phyloP scores from a whole-genome alignment of 37 sponge, comb jelly and placozoan genomes.

The Theonella swinhoei region DNA sequence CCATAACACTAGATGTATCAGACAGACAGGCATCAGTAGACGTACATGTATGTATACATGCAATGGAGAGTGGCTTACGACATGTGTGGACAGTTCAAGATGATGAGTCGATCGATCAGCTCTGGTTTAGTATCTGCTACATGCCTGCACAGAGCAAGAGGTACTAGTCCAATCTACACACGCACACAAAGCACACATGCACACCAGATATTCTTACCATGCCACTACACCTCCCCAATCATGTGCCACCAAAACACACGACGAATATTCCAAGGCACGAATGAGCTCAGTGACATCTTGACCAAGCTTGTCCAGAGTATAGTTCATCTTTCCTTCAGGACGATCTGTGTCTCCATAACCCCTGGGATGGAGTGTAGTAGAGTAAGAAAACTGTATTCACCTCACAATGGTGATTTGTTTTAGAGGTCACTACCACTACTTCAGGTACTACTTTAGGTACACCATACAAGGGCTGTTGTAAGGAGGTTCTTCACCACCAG shows the following conservation, averaged over 20 bases:
- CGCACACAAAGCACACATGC: not conserved
- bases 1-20: no score
- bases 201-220: conserved; percentile 41
- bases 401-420: not conserved
- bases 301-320: conserved; percentile 47
- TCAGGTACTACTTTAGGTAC: no score
- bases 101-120: conserved; percentile 50
- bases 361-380: conserved; percentile 15
- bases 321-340: conserved; percentile 63
- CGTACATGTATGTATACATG: no score
- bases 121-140: conserved; percentile 59
- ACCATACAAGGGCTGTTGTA: not conserved
- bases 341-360: conserved; percentile 87
- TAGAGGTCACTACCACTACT: no score
- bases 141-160: conserved; percentile 21
- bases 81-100: conserved; percentile 79
- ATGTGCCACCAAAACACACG: conserved; percentile 80
- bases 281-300: conserved; percentile 69
- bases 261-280: conserved; percentile 40
- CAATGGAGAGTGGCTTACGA: no score
- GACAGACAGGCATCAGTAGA: no score
- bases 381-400: not conserved
- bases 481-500: not conserved
- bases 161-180: not conserved
- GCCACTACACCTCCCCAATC: conserved; percentile 88